Conservation (phyloP, 2,888 invertebrate species). For the Platerodrilus igneus region DNA sequence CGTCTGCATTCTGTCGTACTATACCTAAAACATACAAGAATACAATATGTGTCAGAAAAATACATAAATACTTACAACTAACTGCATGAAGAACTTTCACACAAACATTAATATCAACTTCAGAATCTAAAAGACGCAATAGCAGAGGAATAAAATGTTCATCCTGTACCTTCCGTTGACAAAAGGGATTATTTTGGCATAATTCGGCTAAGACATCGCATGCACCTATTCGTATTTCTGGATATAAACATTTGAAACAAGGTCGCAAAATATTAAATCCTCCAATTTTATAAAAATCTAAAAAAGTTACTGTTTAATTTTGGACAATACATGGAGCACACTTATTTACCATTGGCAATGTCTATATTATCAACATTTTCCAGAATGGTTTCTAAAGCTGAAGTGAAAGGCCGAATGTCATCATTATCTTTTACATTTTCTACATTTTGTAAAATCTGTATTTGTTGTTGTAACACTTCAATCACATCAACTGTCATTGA, state of each 20-base stretch:
- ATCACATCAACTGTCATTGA: constrained; percentile 67
- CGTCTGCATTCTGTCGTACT: constrained; percentile 59
- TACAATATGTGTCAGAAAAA: constrained; percentile 8
- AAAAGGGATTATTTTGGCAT: constrained; percentile 81
- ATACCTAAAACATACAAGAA: constrained; percentile 51
- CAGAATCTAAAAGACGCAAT: constrained; percentile 54
- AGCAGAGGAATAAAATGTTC: constrained; percentile 61
- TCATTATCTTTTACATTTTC: constrained; percentile 49
- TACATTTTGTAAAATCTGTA: constrained; percentile 53
- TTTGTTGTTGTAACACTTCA: constrained; percentile 59
- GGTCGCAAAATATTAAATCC: constrained; percentile 70
- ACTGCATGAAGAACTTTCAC: constrained; percentile 73
- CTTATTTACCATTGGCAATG: constrained; percentile 68
- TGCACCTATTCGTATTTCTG: constrained; percentile 58
- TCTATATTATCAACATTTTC: constrained; percentile 73
- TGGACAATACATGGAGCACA: constrained; percentile 9
- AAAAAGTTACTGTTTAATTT: constrained; percentile 10
- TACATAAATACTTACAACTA: constrained; percentile 60
- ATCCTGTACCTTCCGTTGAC: constrained; percentile 68
- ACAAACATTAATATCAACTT: constrained; percentile 55
- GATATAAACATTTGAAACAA: constrained; percentile 60
- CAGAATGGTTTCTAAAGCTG: constrained; percentile 63
- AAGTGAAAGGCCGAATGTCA: constrained; percentile 55
- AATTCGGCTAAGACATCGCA: constrained; percentile 71
- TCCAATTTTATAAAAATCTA: constrained; percentile 81